Conservation (phyloP, 2,888 invertebrate species). For the Scaptodrosophila latifasciaeformis region DNA sequence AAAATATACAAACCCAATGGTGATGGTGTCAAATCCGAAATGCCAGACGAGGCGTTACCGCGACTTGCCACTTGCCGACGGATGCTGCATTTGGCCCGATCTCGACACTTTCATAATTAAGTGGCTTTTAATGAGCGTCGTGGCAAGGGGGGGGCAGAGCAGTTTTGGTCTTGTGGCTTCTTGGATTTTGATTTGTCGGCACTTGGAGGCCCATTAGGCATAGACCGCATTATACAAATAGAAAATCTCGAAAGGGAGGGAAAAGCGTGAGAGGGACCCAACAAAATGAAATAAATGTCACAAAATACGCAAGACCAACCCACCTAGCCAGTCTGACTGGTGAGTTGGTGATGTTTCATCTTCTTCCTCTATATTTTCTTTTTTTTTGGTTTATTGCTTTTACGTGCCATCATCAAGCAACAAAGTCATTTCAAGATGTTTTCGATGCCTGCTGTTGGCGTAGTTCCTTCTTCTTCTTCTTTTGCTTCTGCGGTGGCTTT, state of each 20-base stretch:
- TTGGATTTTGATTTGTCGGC: conserved; percentile 1
- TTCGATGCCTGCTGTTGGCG: neutral
- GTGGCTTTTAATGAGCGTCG: conserved; percentile 61
- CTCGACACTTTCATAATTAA: too few species aligned
- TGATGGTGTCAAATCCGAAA: conserved; percentile 26
- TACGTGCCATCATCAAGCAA: conserved; percentile 31
- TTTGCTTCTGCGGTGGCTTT: conserved; percentile 32
- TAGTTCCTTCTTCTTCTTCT: conserved; percentile 30
- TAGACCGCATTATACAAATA: too few species aligned
- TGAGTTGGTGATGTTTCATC: too few species aligned
- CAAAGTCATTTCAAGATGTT: conserved; percentile 34
- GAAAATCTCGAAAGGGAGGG: too few species aligned
- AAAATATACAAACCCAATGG: conserved; percentile 31
- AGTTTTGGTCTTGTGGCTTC: too few species aligned
- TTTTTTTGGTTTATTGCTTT: conserved; percentile 42
- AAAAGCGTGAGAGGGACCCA: too few species aligned
- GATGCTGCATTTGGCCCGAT: too few species aligned
- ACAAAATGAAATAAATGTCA: too few species aligned
- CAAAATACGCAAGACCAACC: too few species aligned
- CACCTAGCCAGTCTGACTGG: too few species aligned
- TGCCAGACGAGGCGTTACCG: conserved; percentile 17
- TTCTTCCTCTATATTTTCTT: too few species aligned
- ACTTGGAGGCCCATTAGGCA: too few species aligned
- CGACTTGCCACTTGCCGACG: neutral
- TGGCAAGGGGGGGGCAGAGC: conserved; percentile 4